Conservation (phyloP, 1,140 invertebrate species). For the Himalopsyche phryganea region DNA sequence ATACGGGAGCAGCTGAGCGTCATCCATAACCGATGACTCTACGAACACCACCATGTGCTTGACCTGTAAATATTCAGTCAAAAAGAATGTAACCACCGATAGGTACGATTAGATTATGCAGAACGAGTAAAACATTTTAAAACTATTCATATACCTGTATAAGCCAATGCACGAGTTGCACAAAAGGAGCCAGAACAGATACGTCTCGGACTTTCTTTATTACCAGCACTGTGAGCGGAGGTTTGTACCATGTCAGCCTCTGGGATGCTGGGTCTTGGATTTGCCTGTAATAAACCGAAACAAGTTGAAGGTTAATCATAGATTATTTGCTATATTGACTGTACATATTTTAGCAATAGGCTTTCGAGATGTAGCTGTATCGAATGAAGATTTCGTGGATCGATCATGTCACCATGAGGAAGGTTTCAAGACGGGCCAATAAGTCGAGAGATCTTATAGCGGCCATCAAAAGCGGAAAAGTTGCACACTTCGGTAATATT, state of each 20-base stretch:
- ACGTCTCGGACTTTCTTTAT: conserved; percentile 95
- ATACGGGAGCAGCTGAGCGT: conserved; percentile 69
- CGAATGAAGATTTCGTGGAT: too few species aligned
- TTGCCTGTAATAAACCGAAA: conserved; percentile 65
- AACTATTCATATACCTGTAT: conserved; percentile 73
- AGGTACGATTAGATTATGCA: neutral
- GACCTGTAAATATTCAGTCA: conserved; percentile 56
- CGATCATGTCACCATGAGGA: too few species aligned
- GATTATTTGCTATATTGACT: too few species aligned
- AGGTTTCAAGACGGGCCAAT: too few species aligned
- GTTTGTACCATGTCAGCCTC: conserved; percentile 93
- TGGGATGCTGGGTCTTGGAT: conserved; percentile 96
- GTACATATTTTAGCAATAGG: too few species aligned
- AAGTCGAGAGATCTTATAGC: too few species aligned
- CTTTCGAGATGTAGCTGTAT: too few species aligned
- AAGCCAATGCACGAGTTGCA: conserved; percentile 91
- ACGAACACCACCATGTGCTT: conserved; percentile 94
- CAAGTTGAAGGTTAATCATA: neutral
- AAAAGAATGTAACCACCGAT: too few species aligned
- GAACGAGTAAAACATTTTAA: neutral
- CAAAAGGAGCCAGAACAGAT: conserved; percentile 83
- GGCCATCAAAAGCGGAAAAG: too few species aligned
- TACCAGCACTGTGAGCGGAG: conserved; percentile 88
- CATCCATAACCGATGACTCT: conserved; percentile 84
- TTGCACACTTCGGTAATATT: too few species aligned